Conservation (phyloP, 1,140 invertebrate species). For the Papilio polyxenes region DNA sequence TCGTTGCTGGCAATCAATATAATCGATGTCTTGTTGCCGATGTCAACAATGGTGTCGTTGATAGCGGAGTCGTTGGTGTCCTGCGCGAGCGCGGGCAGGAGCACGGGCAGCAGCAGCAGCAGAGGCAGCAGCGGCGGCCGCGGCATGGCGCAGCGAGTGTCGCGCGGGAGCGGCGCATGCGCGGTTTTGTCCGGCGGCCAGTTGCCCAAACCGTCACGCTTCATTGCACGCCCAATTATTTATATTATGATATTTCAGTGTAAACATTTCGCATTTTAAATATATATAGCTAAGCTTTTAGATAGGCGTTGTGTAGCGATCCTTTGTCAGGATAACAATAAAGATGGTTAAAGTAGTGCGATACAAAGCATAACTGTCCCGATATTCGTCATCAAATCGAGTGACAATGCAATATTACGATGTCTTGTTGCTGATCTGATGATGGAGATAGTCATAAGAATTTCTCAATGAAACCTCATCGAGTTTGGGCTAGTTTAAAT, state of each 20-base stretch:
- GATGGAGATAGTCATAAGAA: too few relatives aligned
- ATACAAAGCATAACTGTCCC: background rate
- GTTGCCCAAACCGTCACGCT: slow-evolving; percentile 67
- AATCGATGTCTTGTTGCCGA: slow-evolving; percentile 38
- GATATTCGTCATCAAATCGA: too few relatives aligned
- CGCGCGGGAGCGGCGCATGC: slow-evolving; percentile 61
- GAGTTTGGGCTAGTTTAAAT: too few relatives aligned
- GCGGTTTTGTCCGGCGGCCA: slow-evolving; percentile 63
- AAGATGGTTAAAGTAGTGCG: background rate
- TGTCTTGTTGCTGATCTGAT: too few relatives aligned
- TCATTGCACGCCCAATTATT: slow-evolving; percentile 44
- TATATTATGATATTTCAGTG: background rate
- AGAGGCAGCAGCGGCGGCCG: slow-evolving; percentile 52
- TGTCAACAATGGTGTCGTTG: slow-evolving; percentile 47
- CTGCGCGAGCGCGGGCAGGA: slow-evolving; percentile 49
- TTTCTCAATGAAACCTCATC: too few relatives aligned
- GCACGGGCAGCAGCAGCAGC: slow-evolving; percentile 43
- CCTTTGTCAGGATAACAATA: background rate
- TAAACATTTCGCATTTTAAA: background rate
- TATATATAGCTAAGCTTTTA: background rate
- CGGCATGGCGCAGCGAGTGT: slow-evolving; percentile 73
- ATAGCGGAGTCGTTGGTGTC: slow-evolving; percentile 46
- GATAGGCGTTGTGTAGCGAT: background rate
- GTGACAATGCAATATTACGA: too few relatives aligned
- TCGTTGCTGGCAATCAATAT: slow-evolving; percentile 48